A percentile compares a stretch with the other conserved stretches of the same genome.
These are phyloP conservation scores for Drepanosiphum platanoidis DNA, from an alignment of 2,888 invertebrate genomes.

Conservation along the genomic window DNA sequence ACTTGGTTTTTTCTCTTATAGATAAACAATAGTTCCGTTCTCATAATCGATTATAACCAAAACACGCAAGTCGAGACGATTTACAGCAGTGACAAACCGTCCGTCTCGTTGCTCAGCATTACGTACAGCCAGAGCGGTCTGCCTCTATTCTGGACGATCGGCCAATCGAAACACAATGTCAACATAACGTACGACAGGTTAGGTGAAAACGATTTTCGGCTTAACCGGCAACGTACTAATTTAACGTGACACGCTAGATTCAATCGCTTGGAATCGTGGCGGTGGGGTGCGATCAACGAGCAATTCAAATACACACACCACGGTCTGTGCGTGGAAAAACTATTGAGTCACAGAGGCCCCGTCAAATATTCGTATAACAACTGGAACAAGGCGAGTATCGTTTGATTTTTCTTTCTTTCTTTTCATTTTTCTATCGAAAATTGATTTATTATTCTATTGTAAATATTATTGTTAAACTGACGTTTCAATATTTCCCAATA, in stretches of 20 bases:
- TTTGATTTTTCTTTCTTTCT: neutral
- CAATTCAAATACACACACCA: constrained; percentile 88
- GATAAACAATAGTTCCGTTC: constrained; percentile 89
- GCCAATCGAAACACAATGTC: constrained; percentile 80
- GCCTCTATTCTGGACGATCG: constrained; percentile 85
- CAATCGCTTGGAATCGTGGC: constrained; percentile 89
- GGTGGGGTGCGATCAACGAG: constrained; percentile 86
- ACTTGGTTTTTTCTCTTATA: too few relatives aligned
- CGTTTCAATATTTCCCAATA: constrained; percentile 65
- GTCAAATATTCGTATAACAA: constrained; percentile 84
- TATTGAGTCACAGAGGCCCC: constrained; percentile 88
- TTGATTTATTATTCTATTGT: too few relatives aligned
- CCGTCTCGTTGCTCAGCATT: constrained; percentile 82
- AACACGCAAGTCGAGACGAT: constrained; percentile 89
- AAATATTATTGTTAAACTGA: neutral
- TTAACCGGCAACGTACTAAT: too few relatives aligned
- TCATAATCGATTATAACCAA: constrained; percentile 93
- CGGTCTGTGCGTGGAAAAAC: constrained; percentile 86
- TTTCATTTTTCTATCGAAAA: neutral
- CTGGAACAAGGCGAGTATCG: constrained; percentile 74
- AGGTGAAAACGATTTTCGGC: constrained; percentile 33
- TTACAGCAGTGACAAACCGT: constrained; percentile 73
- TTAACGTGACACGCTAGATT: constrained; percentile 71
- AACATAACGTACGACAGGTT: constrained; percentile 86
- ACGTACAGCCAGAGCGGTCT: constrained; percentile 90